These are phyloP conservation scores for Neolamprologus ventralis DNA, from an alignment of 2,113 vertebrate species.

Conservation along the genomic window DNA sequence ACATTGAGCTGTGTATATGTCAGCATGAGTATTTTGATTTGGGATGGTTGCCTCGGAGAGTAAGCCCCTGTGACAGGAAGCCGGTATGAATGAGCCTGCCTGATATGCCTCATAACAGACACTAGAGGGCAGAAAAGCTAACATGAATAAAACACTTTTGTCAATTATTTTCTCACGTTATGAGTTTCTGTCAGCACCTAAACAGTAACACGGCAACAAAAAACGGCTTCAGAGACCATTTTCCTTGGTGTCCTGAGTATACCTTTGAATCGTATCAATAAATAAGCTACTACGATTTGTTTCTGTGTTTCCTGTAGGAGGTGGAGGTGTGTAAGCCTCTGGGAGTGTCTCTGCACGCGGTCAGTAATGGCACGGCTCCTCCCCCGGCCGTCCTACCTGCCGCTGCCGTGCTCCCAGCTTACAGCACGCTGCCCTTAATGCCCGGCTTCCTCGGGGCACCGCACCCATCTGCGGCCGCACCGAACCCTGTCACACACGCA, in stretches of 20 bases:
- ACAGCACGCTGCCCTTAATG: slow-evolving; percentile 72
- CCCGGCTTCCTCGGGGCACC: slow-evolving; percentile 68
- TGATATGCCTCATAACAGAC: background rate
- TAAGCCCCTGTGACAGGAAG: background rate
- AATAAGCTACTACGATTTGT: background rate
- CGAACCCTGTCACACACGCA: slow-evolving; percentile 47
- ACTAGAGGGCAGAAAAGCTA: background rate
- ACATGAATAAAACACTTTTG: background rate
- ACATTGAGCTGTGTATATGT: background rate
- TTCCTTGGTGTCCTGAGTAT: background rate
- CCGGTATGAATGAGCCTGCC: background rate
- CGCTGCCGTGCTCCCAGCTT: slow-evolving; percentile 61
- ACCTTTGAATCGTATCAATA: background rate
- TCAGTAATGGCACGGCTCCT: slow-evolving; percentile 62
- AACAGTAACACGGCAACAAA: background rate
- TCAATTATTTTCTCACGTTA: background rate
- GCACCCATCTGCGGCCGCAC: slow-evolving; percentile 50
- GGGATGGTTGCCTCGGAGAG: background rate
- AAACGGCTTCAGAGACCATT: background rate
- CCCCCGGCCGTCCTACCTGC: slow-evolving; percentile 58
- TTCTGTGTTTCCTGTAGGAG: slow-evolving; percentile 44
- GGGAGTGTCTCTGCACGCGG: slow-evolving; percentile 63
- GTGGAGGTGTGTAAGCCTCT: slow-evolving; percentile 64
- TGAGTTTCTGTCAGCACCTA: background rate
- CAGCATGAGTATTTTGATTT: background rate